Conservation (phyloP, 2,113 vertebrate species). For the Tringa solitaria region DNA sequence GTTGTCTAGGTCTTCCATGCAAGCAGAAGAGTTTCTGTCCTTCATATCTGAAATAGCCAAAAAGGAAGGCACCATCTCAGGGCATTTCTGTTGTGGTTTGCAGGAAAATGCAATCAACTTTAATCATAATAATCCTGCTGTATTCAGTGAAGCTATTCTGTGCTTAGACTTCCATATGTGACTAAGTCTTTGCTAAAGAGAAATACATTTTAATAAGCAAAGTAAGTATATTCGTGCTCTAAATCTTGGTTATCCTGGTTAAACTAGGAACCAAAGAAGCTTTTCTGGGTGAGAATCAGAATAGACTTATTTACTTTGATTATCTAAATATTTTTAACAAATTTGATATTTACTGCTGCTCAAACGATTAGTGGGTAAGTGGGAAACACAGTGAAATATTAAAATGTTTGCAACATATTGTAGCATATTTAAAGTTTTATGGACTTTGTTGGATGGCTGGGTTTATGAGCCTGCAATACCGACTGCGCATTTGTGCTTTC, state of each 20-base stretch:
- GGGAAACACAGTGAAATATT: background rate
- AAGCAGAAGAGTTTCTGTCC: background rate
- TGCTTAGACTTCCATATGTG: background rate
- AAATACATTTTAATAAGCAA: background rate
- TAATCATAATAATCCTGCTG: background rate
- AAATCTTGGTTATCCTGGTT: background rate
- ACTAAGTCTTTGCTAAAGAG: background rate
- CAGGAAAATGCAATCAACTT: background rate
- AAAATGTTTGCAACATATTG: background rate
- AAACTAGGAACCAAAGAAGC: background rate
- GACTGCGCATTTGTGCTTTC: background rate
- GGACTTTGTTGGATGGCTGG: background rate
- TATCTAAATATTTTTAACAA: background rate
- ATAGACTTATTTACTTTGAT: background rate
- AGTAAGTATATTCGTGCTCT: background rate
- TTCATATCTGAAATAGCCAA: background rate
- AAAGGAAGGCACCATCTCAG: background rate
- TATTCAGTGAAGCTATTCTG: background rate
- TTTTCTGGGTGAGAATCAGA: background rate
- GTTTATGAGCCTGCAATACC: background rate
- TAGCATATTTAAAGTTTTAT: background rate
- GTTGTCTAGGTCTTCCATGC: background rate
- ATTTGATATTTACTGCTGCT: background rate
- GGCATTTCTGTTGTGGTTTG: background rate
- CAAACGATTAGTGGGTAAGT: background rate